phyloP scores from a whole-genome alignment of 2,113 vertebrate species.

The Nibea coibor region DNA sequence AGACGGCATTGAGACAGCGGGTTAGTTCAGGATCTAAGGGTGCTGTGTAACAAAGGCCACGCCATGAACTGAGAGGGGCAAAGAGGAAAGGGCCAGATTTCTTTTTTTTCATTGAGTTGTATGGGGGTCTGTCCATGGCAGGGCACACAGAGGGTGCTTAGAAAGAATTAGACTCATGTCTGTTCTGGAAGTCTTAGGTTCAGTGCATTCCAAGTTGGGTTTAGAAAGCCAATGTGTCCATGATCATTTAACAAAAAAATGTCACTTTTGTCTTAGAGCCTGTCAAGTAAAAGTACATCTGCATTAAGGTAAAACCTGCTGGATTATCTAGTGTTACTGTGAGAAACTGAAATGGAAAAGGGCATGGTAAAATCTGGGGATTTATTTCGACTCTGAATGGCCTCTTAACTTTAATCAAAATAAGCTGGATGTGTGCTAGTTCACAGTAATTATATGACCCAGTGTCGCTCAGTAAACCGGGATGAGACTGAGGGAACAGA shows the following conservation, averaged over 20 bases:
- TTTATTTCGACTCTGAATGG: slow-evolving; percentile 14
- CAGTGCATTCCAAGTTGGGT: slow-evolving; percentile 9
- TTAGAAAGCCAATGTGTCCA: slow-evolving; percentile 1
- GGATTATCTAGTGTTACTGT: slow-evolving; percentile 1
- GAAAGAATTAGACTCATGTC: slow-evolving; percentile 9
- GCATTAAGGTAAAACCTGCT: slow-evolving; percentile 9
- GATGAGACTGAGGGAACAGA: slow-evolving; percentile 30
- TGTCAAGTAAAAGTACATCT: slow-evolving; percentile 12
- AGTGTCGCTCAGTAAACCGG: slow-evolving; percentile 7
- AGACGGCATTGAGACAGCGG: slow-evolving; percentile 63
- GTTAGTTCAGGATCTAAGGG: slow-evolving; percentile 47
- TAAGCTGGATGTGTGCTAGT: slow-evolving; percentile 1
- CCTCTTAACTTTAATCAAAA: slow-evolving; percentile 32
- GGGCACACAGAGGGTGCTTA: slow-evolving; percentile 20
- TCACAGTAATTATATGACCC: slow-evolving; percentile 36
- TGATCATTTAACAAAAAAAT: slow-evolving; percentile 22
- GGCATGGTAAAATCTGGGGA: not conserved
- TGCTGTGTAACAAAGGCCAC: slow-evolving; percentile 62
- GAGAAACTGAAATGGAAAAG: not conserved
- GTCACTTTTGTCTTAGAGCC: not conserved
- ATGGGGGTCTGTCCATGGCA: slow-evolving; percentile 39
- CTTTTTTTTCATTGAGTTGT: slow-evolving; percentile 27
- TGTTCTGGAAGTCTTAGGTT: not conserved
- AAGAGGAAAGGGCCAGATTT: slow-evolving; percentile 40
- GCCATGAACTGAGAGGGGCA: slow-evolving; percentile 57